Base-by-base conservation (phyloP, 2,888 invertebrate species). In the Polyommatus iphigenia region DNA sequence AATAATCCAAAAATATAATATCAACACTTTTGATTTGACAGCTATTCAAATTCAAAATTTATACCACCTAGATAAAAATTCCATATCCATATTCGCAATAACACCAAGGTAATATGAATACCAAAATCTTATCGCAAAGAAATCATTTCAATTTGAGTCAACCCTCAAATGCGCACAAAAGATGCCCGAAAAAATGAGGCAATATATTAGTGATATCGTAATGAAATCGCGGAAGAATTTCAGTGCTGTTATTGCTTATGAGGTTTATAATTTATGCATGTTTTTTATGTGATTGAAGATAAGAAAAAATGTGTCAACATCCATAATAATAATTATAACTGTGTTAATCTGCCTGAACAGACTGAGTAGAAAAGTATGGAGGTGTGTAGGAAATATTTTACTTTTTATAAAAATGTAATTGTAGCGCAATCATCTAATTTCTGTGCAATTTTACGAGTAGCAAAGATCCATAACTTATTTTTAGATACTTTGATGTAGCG, bases 161-260 rank as follows among this genome's bases (percentile, higher is more conserved):
- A 78, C 78, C 78, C 78, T 75, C 78, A 59, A 72, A 62, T 13
- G 62, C 20, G 29, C 54, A 78, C 72, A 78, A 77, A 78, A 78
- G 78, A 59, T 62, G 24, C 59, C 62, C 24, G 73, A 78, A 73
- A 78, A 78, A 81, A 79, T 80, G 81, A 81, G 80, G 78, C 80
- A 78, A 82, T 90, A 91, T 91, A 90, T 82, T 82, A 81, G 78
- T 80, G 78, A 82, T 90, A 91, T 91, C 91, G 83, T 91, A 91
- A 91, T 91, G 90, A 91, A 89, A 91, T 91, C 90, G 79, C 81
- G 78, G 82, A 80, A 46, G 78, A 80, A 78, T 59, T 77, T 79
- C 77, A 41, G 72, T 78, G 73, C 77, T 79, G 78, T 79, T 78
- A 76, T 78, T 77, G 54, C 78, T 78, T 79, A 79, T 76, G 76